These are phyloP conservation scores for Agrypnia vestita DNA, from an alignment of 1,140 invertebrate species.

Conservation along the genomic window DNA sequence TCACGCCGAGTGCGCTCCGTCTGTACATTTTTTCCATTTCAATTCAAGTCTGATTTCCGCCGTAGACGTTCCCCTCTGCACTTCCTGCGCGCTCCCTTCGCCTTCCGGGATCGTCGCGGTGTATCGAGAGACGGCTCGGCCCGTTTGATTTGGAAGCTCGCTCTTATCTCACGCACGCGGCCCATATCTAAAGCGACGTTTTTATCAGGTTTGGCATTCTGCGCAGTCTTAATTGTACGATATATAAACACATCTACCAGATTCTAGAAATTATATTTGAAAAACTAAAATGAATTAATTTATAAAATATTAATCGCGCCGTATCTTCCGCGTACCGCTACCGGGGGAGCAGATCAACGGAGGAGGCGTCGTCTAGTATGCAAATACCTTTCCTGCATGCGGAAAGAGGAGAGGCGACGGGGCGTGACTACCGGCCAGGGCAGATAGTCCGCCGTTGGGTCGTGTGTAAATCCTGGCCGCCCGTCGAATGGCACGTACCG, in stretches of 20 bases:
- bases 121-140: slow-evolving; percentile 44
- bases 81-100: slow-evolving; percentile 36
- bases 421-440: neutral
- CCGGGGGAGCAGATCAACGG: slow-evolving; percentile 2
- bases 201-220: slow-evolving; percentile 20
- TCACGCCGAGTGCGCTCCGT: slow-evolving; percentile 2
- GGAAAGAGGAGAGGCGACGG: neutral
- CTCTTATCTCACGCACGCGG: neutral
- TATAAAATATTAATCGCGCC: neutral
- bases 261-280: neutral
- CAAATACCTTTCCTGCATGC: slow-evolving; percentile 49
- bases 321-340: neutral
- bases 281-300: slow-evolving; percentile 38
- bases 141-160: neutral
- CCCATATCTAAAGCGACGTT: slow-evolving; percentile 45
- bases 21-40: slow-evolving; percentile 54
- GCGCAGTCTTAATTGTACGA: neutral
- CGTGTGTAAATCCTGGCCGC: slow-evolving; percentile 57
- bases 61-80: slow-evolving; percentile 47
- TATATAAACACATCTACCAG: neutral
- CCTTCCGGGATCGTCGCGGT: slow-evolving; percentile 32
- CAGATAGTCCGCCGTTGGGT: slow-evolving; percentile 45
- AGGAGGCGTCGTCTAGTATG: slow-evolving; percentile 56
- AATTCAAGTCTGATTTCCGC: slow-evolving; percentile 59
- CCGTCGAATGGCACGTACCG: slow-evolving; percentile 53